Evolutionary conservation across 64 coral and sea anemone species (phyloP).

Genomic region (Actinia equina): DNA sequence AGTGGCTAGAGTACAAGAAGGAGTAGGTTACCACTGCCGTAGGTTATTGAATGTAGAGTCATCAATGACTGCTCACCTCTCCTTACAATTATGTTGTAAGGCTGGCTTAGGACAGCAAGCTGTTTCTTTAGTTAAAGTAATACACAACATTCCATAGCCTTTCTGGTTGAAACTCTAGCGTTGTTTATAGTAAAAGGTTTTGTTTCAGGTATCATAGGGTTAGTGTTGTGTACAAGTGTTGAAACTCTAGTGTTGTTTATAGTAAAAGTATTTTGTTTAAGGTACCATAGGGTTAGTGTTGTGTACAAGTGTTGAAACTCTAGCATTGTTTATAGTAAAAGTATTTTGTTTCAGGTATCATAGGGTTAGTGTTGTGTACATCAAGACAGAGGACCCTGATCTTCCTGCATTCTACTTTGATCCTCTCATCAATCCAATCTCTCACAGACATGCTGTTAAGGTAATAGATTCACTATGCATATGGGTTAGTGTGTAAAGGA

Average conservation of each 20-base stretch:
- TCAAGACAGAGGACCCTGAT: conserved; percentile 99
- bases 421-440: conserved; percentile 94
- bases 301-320: conserved; percentile 53
- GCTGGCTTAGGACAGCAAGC: too few species aligned
- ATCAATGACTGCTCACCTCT: conserved; percentile 31
- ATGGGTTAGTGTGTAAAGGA: too few species aligned
- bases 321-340: not conserved
- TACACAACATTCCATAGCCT: too few species aligned
- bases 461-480: conserved; percentile 4
- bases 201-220: conserved; percentile 82
- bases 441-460: conserved; percentile 97
- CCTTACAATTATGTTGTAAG: conserved; percentile 8
- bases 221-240: conserved; percentile 75
- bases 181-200: not conserved
- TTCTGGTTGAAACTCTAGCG: too few species aligned
- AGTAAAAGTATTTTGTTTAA: conserved; percentile 5
- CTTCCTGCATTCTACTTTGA: conserved; percentile 99
- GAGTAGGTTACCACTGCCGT: conserved; percentile 30
- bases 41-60: conserved; percentile 18
- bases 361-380: conserved; percentile 86
- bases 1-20: conserved; percentile 45
- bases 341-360: conserved; percentile 71
- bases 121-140: too few species aligned
- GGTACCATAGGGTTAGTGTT: conserved; percentile 89
- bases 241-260: too few species aligned